Conservation (phyloP, 2,888 invertebrate species). For the Lasioglossum villosulum region DNA sequence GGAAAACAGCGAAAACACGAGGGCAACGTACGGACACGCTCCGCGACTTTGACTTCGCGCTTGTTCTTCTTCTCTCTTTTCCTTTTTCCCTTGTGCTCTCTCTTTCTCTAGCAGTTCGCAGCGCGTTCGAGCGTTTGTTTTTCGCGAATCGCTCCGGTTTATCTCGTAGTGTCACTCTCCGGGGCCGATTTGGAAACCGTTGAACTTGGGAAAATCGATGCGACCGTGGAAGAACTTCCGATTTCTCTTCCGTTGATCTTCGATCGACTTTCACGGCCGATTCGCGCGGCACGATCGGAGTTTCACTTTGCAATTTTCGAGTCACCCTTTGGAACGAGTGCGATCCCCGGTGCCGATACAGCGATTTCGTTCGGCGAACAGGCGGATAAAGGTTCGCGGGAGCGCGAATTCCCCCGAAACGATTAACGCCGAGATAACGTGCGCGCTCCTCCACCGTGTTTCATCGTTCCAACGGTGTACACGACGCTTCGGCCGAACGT, state of each 20-base stretch:
- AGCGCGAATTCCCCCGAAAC: constrained; percentile 29
- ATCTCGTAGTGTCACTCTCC: background rate
- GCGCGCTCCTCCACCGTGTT: background rate
- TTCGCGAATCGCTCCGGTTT: constrained; percentile 6
- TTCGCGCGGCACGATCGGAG: constrained; percentile 26
- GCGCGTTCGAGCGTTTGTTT: constrained; percentile 7
- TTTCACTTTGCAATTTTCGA: constrained; percentile 53
- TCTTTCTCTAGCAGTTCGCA: background rate
- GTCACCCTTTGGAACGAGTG: constrained; percentile 54
- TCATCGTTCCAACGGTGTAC: background rate
- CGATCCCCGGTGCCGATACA: constrained; percentile 36
- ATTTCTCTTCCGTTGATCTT: constrained; percentile 44
- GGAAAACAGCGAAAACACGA: constrained; percentile 77
- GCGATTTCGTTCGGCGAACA: constrained; percentile 12
- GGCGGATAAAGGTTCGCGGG: constrained; percentile 21
- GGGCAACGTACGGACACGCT: constrained; percentile 76
- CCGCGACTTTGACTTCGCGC: constrained; percentile 43
- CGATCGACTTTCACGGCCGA: constrained; percentile 55
- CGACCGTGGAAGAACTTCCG: constrained; percentile 21
- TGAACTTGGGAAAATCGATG: background rate
- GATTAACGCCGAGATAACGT: constrained; percentile 28
- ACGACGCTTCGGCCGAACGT: background rate
- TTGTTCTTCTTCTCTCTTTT: background rate
- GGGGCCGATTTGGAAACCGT: background rate
- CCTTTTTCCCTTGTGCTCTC: background rate